A percentile compares a stretch with the other conserved stretches of the same genome.
phyloP scores from a whole-genome alignment of 1,140 invertebrate genomes.

The Archivesica marissinica region DNA sequence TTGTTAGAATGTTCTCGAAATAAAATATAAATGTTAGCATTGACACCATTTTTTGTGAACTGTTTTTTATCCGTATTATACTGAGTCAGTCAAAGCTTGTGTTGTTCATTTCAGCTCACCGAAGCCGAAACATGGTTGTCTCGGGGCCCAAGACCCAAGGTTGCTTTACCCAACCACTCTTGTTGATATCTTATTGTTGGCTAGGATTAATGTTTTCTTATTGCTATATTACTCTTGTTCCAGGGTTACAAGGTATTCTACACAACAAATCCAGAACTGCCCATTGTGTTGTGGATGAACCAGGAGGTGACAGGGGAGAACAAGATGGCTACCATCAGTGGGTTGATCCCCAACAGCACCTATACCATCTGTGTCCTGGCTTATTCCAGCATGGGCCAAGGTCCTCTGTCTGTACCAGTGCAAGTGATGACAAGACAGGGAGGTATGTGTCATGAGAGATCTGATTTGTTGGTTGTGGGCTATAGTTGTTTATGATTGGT shows the following conservation, averaged over 20 bases:
- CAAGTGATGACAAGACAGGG: constrained; percentile 98
- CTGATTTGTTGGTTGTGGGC: not conserved
- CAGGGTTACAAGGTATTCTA: constrained; percentile 99
- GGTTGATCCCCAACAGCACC: constrained; percentile 81
- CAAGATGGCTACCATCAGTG: constrained; percentile 91
- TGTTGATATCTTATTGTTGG: too few species aligned
- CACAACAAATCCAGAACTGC: constrained; percentile 93
- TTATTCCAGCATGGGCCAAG: constrained; percentile 81
- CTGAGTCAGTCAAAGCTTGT: too few species aligned
- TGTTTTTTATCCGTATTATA: too few species aligned
- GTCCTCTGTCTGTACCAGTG: constrained; percentile 92
- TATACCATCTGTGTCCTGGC: constrained; percentile 83
- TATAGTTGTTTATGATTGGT: too few species aligned
- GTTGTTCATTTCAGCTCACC: too few species aligned
- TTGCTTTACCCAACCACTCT: too few species aligned
- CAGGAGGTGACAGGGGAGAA: constrained; percentile 84
- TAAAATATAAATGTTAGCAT: too few species aligned
- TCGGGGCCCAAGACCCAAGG: too few species aligned
- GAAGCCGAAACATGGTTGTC: too few species aligned
- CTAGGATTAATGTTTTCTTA: too few species aligned
- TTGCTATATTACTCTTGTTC: constrained; percentile 67
- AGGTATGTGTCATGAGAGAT: constrained; percentile 84
- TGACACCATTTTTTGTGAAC: too few species aligned
- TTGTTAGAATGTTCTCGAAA: too few species aligned
- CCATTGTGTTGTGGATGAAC: constrained; percentile 95